Conservation (phyloP, 2,888 invertebrate species). For the Epiblema foenella region DNA sequence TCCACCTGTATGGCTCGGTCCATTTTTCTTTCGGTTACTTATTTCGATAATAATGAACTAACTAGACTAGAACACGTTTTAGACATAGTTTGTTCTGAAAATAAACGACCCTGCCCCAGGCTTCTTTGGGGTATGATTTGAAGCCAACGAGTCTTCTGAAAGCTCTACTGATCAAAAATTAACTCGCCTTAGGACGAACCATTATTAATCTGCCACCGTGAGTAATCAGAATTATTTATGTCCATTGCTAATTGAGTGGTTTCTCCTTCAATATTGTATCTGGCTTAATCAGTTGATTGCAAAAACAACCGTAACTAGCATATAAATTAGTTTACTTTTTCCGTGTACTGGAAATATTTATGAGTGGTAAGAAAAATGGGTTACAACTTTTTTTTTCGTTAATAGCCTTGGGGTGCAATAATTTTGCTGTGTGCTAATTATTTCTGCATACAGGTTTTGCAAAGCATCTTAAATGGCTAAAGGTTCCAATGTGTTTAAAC, state of each 20-base stretch:
- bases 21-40: no score
- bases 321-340: background rate
- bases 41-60: no score
- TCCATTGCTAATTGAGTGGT: slow-evolving; percentile 18
- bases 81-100: no score
- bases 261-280: slow-evolving; percentile 7
- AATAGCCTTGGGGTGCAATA: background rate
- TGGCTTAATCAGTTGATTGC: background rate
- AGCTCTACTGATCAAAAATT: background rate
- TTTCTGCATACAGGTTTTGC: slow-evolving; percentile 6
- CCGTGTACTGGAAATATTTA: background rate
- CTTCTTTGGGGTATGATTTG: background rate
- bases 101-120: no score
- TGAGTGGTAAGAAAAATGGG: slow-evolving; percentile 9
- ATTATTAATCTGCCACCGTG: slow-evolving; percentile 6
- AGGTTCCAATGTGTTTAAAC: no score
- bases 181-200: slow-evolving; percentile 20
- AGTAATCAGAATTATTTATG: slow-evolving; percentile 22
- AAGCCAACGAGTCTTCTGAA: background rate
- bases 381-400: background rate
- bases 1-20: no score
- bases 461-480: no score
- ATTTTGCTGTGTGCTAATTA: slow-evolving; percentile 5
- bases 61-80: no score
- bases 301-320: background rate